Conservation (phyloP, 2,113 vertebrate genomes). For the Zootoca vivipara region DNA sequence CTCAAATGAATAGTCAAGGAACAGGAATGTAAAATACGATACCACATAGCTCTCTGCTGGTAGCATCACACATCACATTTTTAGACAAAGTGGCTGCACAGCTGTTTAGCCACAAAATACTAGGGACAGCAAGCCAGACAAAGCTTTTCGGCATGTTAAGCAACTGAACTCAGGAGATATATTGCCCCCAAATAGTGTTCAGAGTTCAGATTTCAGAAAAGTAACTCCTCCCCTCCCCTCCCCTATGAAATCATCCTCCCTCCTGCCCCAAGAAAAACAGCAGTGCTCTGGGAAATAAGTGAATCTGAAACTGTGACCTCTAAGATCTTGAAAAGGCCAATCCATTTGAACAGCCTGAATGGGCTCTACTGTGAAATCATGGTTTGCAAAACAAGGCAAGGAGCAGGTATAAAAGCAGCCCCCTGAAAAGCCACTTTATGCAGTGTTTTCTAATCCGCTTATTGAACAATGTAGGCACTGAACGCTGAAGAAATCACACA, state of each 20-base stretch:
- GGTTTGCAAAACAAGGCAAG: conserved; percentile 60
- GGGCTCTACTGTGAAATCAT: conserved; percentile 44
- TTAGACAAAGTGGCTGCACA: neutral
- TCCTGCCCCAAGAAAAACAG: conserved; percentile 30
- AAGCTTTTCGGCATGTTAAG: accelerated
- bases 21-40: neutral
- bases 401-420: conserved; percentile 65
- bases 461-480: conserved; percentile 61
- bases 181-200: neutral
- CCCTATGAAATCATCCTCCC: neutral
- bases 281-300: conserved; percentile 57
- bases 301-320: conserved; percentile 70
- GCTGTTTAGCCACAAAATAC: neutral
- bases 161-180: neutral
- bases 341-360: conserved; percentile 72
- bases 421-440: conserved; percentile 62
- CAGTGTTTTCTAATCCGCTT: conserved; percentile 69
- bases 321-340: conserved; percentile 67
- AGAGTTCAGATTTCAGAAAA: conserved; percentile 3
- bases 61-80: neutral
- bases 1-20: neutral
- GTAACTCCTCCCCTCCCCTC: neutral
- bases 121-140: neutral
- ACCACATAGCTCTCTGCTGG: neutral
- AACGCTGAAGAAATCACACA: conserved; percentile 58